Evolutionary conservation across 2,797 vertebrate species (phyloP), one percentile per base, ranked within the genome.

Genomic region (Paramormyrops hopkinsi): DNA sequence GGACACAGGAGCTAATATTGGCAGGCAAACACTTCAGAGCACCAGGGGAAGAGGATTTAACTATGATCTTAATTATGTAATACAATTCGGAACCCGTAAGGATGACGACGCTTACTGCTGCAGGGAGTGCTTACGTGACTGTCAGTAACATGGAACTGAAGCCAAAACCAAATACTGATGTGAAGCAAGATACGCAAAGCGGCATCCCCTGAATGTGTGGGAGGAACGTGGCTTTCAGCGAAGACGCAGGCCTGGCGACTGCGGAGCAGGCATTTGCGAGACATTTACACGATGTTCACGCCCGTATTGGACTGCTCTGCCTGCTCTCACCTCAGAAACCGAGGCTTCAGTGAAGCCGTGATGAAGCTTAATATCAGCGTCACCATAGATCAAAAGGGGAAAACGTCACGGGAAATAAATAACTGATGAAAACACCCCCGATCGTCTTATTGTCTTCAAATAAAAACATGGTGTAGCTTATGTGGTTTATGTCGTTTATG

Each of bases 51-150:
- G 76, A 82, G 41, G 41, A 44, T 46, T 82, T 82, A 82, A 82
- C 76, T n/a, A 82, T 82, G 37, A 5, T 82, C 76, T 82, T 82
- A 82, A 82, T 82, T 82, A 46, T 82, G 76, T 82, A 82, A 82
- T 82, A 82, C 41, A 82, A 82, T 82, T 82, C 17, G 1, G 8
- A 44, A 82, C 41, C 41, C 8, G 19, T 82, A 82, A 19, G 41
- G 17, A 46, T 44, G 37, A 44, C 41, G 41, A 19, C 1, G 76
- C 76, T 82, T 9, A n/a, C 19, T 8, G 76, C 76, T 11, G 41
- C 76, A 46, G 76, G 17, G 41, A 46, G 76, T 4, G 41, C 76
- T 46, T 82, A 46, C 8, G 41, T 46, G 41, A 82, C 76, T 41
- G 41, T 46, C 76, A n/a, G n/a, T 46, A n/a, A 44, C 41, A n/a